Evolutionary conservation across 1,140 invertebrate species (phyloP).

Genomic region (Calephelis nemesis): DNA sequence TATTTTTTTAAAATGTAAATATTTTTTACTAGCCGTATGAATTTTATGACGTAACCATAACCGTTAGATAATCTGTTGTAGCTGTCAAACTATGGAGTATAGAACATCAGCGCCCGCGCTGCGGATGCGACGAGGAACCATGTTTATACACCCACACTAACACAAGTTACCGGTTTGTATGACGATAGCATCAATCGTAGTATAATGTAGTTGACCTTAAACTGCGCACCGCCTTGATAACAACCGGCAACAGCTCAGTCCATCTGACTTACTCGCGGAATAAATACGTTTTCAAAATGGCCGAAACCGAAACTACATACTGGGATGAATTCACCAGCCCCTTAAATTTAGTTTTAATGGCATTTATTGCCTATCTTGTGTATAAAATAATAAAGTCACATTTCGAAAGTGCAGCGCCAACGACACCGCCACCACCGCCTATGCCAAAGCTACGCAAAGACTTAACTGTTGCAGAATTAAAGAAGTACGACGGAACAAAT

Average conservation of each 20-base stretch:
- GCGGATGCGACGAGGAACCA: not conserved
- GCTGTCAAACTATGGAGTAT: not conserved
- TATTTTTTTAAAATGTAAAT: too few species aligned
- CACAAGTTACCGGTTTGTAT: slow-evolving; percentile 6
- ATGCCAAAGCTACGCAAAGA: slow-evolving; percentile 66
- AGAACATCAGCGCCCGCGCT: not conserved
- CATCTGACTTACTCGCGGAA: slow-evolving; percentile 44
- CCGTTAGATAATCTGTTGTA: not conserved
- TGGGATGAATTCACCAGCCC: slow-evolving; percentile 71
- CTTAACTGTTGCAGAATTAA: slow-evolving; percentile 64
- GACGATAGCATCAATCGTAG: slow-evolving; percentile 22
- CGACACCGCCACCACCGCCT: slow-evolving; percentile 49
- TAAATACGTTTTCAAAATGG: slow-evolving; percentile 52
- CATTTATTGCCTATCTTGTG: slow-evolving; percentile 65
- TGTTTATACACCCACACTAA: not conserved
- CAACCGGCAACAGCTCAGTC: slow-evolving; percentile 47
- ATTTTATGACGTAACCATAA: not conserved
- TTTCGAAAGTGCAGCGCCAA: slow-evolving; percentile 50
- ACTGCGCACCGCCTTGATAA: slow-evolving; percentile 47
- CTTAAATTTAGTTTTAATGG: slow-evolving; percentile 57
- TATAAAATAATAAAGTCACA: slow-evolving; percentile 70
- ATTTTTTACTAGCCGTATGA: too few species aligned
- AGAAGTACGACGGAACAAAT: slow-evolving; percentile 65
- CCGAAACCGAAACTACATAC: slow-evolving; percentile 48
- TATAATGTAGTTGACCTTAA: slow-evolving; percentile 52